Evolutionary conservation across 2,113 vertebrate genomes (phyloP).

Genomic region (Prunella fulvescens): DNA sequence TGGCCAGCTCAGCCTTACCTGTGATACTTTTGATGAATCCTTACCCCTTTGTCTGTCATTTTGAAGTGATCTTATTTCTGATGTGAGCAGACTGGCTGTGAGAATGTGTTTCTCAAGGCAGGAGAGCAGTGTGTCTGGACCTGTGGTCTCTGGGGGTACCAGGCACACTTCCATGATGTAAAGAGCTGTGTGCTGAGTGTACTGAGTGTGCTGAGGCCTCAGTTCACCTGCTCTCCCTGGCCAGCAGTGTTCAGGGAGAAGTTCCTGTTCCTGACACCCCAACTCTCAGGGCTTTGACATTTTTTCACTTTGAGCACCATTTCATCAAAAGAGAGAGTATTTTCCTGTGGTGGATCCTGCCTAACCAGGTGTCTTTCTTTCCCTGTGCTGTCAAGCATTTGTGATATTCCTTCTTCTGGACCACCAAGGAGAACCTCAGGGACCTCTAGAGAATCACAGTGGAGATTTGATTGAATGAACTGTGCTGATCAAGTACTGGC

Average conservation of each 20-base stretch:
- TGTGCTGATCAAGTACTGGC: neutral
- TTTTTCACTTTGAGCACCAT: neutral
- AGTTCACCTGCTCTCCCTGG: neutral
- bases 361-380: neutral
- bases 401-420: neutral
- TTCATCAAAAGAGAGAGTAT: neutral
- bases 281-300: neutral
- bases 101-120: neutral
- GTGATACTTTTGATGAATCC: neutral
- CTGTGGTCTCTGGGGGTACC: neutral
- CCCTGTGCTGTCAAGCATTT: neutral
- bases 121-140: neutral
- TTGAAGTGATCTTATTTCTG: neutral
- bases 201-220: neutral
- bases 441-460: neutral
- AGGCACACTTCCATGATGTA: neutral
- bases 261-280: neutral
- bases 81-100: neutral
- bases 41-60: neutral
- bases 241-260: neutral
- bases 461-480: neutral
- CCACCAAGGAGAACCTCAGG: neutral
- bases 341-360: neutral
- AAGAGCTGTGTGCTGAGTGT: neutral
- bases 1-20: neutral